Percentiles rank a stretch among this genome's conserved stretches.
Evolutionary conservation across 1,140 invertebrate genomes (phyloP).

Genomic region (Hylaeus volcanicus): DNA sequence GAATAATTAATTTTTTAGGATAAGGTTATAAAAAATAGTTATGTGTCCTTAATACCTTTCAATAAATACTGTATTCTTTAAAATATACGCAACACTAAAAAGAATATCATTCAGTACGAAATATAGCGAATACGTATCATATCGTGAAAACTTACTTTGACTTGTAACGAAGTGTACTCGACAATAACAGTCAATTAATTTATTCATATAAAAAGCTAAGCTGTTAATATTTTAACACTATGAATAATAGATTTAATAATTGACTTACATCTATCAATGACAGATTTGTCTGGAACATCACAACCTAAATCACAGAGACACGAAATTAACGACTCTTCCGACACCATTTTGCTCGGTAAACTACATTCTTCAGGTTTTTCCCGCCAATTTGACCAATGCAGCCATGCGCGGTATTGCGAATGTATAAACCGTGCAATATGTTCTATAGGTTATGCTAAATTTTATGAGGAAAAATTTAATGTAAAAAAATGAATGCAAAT

Average conservation of each 20-base stretch:
- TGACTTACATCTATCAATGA: conserved; percentile 74
- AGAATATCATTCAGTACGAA: neutral
- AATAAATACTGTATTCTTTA: neutral
- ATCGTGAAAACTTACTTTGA: neutral
- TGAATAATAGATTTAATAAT: neutral
- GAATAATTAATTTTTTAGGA: neutral
- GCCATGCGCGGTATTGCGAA: neutral
- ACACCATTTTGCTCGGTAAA: conserved; percentile 65
- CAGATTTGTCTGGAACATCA: conserved; percentile 55
- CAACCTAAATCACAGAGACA: conserved; percentile 68
- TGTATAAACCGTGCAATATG: neutral
- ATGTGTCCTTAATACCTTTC: neutral
- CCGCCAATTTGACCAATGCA: conserved; percentile 62
- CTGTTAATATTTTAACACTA: neutral
- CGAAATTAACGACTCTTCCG: conserved; percentile 60
- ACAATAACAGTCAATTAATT: neutral
- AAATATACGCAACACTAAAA: neutral
- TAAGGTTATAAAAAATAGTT: conserved; percentile 8
- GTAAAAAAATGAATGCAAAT: no score
- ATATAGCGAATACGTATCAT: neutral
- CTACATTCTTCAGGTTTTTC: conserved; percentile 45
- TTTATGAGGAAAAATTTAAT: neutral
- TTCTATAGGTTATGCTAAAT: neutral
- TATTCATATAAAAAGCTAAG: neutral
- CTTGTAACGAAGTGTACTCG: neutral